Conservation (phyloP, 2,113 vertebrate species). For the Proteles cristata region DNA sequence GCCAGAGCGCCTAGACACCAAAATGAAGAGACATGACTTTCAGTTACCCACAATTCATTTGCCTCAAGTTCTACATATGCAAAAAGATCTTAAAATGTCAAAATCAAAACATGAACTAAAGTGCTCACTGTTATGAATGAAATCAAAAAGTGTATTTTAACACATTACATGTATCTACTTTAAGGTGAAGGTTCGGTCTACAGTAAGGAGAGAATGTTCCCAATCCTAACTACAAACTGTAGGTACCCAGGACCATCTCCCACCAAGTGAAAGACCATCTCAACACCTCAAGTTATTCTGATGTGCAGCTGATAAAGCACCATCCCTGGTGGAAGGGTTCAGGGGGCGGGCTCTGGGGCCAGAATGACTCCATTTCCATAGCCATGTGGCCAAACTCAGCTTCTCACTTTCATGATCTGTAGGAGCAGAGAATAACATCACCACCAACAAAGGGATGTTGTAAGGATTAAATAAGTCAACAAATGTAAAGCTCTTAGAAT, state of each 20-base stretch:
- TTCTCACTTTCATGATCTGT: neutral
- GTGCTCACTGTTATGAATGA: neutral
- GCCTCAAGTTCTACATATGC: neutral
- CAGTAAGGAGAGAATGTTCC: neutral
- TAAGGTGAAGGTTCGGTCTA: neutral
- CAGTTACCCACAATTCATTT: conserved; percentile 8
- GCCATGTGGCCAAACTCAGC: neutral
- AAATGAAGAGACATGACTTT: neutral
- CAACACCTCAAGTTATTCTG: neutral
- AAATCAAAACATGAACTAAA: neutral
- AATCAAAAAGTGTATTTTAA: neutral
- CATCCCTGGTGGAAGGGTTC: neutral
- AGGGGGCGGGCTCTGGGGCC: neutral
- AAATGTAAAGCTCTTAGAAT: neutral
- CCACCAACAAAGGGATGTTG: neutral
- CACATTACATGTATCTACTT: neutral
- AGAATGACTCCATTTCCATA: neutral
- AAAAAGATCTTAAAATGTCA: neutral
- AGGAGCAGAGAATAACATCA: neutral
- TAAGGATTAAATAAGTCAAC: neutral
- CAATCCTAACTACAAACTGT: neutral
- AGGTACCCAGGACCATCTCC: neutral
- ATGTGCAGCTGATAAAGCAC: neutral
- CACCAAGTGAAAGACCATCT: neutral
- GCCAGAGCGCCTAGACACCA: neutral